Evolutionary conservation across 2,888 invertebrate genomes (phyloP).

Genomic region (Mythimna loreyi): DNA sequence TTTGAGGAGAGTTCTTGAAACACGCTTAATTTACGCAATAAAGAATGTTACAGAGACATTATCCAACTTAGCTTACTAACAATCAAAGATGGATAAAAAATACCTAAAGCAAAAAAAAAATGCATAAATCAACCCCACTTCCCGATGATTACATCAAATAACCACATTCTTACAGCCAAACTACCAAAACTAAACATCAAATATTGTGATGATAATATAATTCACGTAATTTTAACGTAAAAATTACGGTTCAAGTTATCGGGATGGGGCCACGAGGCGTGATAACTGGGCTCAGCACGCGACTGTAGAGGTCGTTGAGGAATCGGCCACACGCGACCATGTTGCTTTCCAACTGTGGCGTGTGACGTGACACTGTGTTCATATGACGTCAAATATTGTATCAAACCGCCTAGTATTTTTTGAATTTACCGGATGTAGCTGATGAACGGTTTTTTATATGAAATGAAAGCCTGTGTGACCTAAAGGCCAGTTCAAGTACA

Average conservation of each 20-base stretch:
- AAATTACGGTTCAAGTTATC: conserved; percentile 71
- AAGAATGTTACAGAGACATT: background rate
- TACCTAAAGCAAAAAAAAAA: background rate
- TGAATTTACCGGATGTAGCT: background rate
- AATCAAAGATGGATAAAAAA: background rate
- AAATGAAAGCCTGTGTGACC: too few relatives aligned
- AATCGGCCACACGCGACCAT: conserved; percentile 63
- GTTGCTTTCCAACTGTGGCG: conserved; percentile 27
- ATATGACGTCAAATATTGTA: conserved; percentile 12
- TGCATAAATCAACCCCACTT: background rate
- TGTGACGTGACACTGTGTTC: conserved; percentile 10
- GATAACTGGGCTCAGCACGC: conserved; percentile 76
- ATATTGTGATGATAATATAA: conserved; percentile 74
- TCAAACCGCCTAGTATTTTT: background rate
- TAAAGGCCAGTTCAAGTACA: too few relatives aligned
- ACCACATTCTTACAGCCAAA: conserved; percentile 38
- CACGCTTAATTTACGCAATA: background rate
- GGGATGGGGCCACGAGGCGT: conserved; percentile 78
- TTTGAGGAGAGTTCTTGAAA: too few relatives aligned
- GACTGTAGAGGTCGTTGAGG: conserved; percentile 66
- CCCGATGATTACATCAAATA: conserved; percentile 23
- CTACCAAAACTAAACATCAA: conserved; percentile 64
- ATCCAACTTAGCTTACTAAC: background rate
- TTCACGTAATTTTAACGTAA: conserved; percentile 81
- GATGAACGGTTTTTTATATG: too few relatives aligned